phyloP scores from a whole-genome alignment of 2,113 vertebrate genomes.

The Poecilia latipinna region DNA sequence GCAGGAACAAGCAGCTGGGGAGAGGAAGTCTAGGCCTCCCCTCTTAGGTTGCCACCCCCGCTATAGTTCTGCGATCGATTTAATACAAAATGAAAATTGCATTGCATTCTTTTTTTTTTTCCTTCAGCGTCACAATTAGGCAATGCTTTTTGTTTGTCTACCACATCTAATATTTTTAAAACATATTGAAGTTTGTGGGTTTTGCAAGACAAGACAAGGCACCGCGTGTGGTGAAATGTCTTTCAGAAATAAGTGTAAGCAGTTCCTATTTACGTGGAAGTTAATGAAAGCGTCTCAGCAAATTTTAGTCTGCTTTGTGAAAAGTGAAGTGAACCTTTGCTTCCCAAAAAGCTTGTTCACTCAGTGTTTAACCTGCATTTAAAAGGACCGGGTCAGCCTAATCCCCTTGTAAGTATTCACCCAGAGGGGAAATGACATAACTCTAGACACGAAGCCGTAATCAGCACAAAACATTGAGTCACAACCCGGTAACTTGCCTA shows the following conservation, averaged over 20 bases:
- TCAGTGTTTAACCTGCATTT: slow-evolving; percentile 32
- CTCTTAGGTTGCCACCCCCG: too few relatives aligned
- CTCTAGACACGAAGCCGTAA: slow-evolving; percentile 44
- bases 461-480: slow-evolving; percentile 72
- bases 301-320: slow-evolving; percentile 1
- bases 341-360: slow-evolving; percentile 26
- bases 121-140: too few relatives aligned
- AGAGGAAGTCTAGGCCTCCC: too few relatives aligned
- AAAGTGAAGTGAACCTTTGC: slow-evolving; percentile 49
- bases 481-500: slow-evolving; percentile 66
- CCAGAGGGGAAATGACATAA: slow-evolving; percentile 66
- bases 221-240: not conserved
- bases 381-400: slow-evolving; percentile 50
- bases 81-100: too few relatives aligned
- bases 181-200: not conserved
- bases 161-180: not conserved
- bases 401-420: slow-evolving; percentile 48
- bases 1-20: too few relatives aligned
- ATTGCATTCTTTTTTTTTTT: too few relatives aligned
- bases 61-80: too few relatives aligned
- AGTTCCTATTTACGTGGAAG: not conserved
- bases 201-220: not conserved
- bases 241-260: not conserved
- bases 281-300: not conserved
- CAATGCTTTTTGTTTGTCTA: not conserved